Conservation (phyloP, 2,888 invertebrate genomes). For the Chironomus tentans region DNA sequence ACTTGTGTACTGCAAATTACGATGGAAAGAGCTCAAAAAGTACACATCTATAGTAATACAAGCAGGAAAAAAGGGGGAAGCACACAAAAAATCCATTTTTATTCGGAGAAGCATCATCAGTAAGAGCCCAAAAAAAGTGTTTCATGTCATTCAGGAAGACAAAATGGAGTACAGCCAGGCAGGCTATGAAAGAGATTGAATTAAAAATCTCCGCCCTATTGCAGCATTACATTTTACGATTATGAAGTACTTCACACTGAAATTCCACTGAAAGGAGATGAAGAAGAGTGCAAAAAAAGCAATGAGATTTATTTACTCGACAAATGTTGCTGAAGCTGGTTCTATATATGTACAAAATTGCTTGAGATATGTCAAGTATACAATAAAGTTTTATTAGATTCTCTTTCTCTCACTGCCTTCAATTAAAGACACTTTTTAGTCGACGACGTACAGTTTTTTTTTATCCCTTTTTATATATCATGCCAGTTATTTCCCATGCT, state of each 20-base stretch:
- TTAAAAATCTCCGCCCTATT: not conserved
- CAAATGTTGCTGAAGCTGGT: too few species aligned
- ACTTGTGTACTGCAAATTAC: not conserved
- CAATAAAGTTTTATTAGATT: conserved; percentile 16
- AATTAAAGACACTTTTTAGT: not conserved
- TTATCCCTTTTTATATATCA: not conserved
- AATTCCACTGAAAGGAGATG: not conserved
- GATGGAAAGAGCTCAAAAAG: too few species aligned
- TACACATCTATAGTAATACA: not conserved
- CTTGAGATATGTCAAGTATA: not conserved
- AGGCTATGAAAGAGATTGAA: not conserved
- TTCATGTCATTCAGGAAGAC: not conserved
- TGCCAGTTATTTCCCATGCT: not conserved
- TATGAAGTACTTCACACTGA: conserved; percentile 1
- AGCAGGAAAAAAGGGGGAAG: not conserved
- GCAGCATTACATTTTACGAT: conserved; percentile 6
- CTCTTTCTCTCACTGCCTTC: not conserved
- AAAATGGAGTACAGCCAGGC: too few species aligned
- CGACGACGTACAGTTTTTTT: not conserved
- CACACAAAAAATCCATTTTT: too few species aligned
- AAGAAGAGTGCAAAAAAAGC: not conserved
- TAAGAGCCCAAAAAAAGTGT: not conserved
- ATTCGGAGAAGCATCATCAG: too few species aligned
- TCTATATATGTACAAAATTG: not conserved
- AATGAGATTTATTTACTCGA: not conserved